Percentiles rank a stretch among this genome's conserved stretches.
Evolutionary conservation across 2,888 invertebrate species (phyloP).

Genomic region (Neoascia interrupta): DNA sequence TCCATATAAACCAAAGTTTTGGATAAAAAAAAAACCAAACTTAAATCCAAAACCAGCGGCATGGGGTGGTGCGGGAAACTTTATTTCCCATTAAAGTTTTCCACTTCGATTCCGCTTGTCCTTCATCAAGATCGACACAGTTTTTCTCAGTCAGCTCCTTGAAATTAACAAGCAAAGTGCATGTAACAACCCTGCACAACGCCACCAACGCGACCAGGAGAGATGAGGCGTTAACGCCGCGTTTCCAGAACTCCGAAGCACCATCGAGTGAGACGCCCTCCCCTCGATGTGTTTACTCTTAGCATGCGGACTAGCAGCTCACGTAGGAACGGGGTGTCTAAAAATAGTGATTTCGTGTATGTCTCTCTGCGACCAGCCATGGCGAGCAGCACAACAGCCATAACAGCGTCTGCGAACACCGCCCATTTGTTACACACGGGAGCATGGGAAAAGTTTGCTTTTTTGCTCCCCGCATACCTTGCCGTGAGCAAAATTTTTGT

Average conservation of each 20-base stretch:
- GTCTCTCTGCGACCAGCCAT: no score
- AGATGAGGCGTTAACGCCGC: constrained; percentile 19
- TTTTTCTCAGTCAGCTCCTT: background rate
- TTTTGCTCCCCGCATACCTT: no score
- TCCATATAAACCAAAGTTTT: no score
- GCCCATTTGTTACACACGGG: no score
- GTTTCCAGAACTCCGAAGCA: constrained; percentile 14
- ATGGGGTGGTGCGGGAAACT: no score
- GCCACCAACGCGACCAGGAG: background rate
- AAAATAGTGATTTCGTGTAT: constrained; percentile 30
- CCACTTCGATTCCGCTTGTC: no score
- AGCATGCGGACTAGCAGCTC: no score
- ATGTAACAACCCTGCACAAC: background rate
- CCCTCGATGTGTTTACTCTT: constrained; percentile 20
- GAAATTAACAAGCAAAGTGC: constrained; percentile 12
- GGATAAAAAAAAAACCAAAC: no score
- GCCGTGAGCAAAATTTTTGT: no score
- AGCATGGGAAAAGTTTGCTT: background rate
- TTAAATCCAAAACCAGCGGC: no score
- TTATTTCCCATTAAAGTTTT: no score
- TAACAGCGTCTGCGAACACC: background rate
- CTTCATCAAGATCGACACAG: constrained; percentile 12
- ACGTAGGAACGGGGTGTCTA: constrained; percentile 19
- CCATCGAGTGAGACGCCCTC: constrained; percentile 30
- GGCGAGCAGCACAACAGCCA: background rate